Percentiles rank a stretch among this genome's conserved stretches.
These are phyloP conservation scores for Salvelinus alpinus DNA, from an alignment of 2,113 vertebrate genomes.

Conservation along the genomic window DNA sequence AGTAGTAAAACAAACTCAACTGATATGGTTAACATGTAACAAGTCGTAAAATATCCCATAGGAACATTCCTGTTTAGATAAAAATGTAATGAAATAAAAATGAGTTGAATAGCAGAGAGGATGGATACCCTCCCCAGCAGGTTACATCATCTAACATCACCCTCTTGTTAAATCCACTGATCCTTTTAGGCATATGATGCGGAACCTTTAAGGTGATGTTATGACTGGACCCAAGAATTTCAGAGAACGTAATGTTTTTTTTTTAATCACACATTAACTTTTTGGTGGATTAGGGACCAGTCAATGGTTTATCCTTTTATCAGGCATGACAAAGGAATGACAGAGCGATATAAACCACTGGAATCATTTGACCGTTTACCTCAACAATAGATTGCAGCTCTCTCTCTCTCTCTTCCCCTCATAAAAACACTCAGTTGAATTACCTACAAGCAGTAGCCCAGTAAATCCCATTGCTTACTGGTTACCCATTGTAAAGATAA, in stretches of 20 bases:
- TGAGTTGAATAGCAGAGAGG: slow-evolving; percentile 1
- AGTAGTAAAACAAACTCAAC: not conserved
- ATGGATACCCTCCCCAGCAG: not conserved
- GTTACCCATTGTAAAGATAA: no score
- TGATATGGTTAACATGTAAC: not conserved
- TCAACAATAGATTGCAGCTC: not conserved
- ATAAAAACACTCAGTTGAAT: no score
- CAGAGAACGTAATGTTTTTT: no score
- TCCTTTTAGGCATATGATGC: not conserved
- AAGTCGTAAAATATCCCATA: slow-evolving; percentile 11
- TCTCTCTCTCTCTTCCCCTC: no score
- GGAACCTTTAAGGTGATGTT: not conserved
- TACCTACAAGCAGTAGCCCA: no score
- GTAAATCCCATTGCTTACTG: no score
- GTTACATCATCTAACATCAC: not conserved
- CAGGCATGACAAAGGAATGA: no score
- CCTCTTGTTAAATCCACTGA: not conserved
- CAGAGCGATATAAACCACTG: no score
- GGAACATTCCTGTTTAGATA: slow-evolving; percentile 12
- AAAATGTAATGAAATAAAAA: not conserved
- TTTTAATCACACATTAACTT: no score
- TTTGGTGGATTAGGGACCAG: no score
- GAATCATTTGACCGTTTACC: not conserved
- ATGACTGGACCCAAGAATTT: not conserved
- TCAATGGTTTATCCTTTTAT: no score